These are phyloP conservation scores for Brachionus koreanus DNA, from an alignment of 1,140 invertebrate genomes.

Conservation along the genomic window DNA sequence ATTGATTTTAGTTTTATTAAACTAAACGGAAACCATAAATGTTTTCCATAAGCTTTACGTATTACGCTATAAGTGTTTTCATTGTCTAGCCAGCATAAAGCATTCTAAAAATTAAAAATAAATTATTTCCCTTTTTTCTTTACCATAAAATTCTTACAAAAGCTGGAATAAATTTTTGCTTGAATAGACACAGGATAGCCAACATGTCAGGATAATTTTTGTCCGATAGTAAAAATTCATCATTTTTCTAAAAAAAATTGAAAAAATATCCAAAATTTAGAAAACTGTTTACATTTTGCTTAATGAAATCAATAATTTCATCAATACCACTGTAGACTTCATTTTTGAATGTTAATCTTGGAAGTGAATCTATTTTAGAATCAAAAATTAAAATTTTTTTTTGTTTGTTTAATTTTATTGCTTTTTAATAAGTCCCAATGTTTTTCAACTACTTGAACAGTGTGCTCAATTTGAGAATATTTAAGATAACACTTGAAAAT, in stretches of 20 bases:
- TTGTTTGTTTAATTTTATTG: background rate
- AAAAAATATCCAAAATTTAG: background rate
- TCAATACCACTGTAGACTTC: background rate
- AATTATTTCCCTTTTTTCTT: no score
- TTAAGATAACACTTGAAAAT: slow-evolving; percentile 33
- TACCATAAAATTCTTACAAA: background rate
- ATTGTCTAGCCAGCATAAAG: slow-evolving; percentile 20
- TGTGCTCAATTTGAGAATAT: background rate
- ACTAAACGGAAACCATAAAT: slow-evolving; percentile 36
- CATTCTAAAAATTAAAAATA: background rate
- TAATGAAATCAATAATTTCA: background rate
- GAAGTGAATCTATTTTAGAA: background rate
- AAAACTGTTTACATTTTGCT: background rate
- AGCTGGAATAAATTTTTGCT: slow-evolving; percentile 37
- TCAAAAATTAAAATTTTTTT: background rate
- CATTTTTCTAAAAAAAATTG: background rate
- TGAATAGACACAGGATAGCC: slow-evolving; percentile 3
- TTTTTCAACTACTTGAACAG: background rate
- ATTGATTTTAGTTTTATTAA: background rate
- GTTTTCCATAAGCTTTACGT: slow-evolving; percentile 14
- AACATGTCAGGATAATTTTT: slow-evolving; percentile 39
- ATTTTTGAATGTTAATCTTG: background rate
- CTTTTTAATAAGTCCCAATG: slow-evolving; percentile 21
- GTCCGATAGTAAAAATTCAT: background rate
- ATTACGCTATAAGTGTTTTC: slow-evolving; percentile 31